A percentile compares a stretch with the other conserved stretches of the same genome.
phyloP scores from a whole-genome alignment of 2,113 vertebrate genomes.

The Callospermophilus lateralis region DNA sequence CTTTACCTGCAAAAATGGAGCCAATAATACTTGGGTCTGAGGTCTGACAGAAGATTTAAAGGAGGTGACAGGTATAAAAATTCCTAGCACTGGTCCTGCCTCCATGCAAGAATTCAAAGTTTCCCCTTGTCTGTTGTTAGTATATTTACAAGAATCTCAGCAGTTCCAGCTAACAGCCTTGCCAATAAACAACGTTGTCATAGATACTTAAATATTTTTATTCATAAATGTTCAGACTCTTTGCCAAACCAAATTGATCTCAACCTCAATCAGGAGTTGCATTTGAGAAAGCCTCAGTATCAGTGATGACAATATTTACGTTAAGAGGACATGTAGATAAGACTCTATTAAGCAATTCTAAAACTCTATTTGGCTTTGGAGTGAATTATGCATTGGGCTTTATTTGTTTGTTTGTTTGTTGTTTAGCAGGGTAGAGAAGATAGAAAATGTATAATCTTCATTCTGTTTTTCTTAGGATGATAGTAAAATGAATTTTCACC shows the following conservation, averaged over 20 bases:
- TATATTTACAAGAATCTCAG: background rate
- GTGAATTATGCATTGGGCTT: background rate
- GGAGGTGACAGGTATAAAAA: fast-evolving
- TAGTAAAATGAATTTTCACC: slow-evolving; percentile 4
- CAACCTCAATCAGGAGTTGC: background rate
- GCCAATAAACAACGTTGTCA: background rate
- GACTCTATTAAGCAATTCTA: slow-evolving; percentile 17
- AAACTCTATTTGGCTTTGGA: slow-evolving; percentile 13
- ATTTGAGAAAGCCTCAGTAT: background rate
- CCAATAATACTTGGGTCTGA: background rate
- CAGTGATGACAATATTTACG: background rate
- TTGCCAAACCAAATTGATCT: background rate
- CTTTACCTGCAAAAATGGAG: background rate
- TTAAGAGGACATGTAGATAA: background rate
- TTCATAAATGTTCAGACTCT: background rate
- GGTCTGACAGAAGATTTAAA: background rate
- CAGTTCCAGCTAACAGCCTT: background rate
- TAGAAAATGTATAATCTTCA: background rate
- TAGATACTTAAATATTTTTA: background rate
- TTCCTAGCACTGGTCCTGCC: background rate
- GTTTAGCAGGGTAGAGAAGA: slow-evolving; percentile 8
- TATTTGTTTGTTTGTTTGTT: background rate
- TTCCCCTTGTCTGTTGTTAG: background rate
- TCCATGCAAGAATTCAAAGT: background rate
- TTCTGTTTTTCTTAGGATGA: slow-evolving; percentile 38